These are phyloP conservation scores for Stenotaenia linearis DNA, from an alignment of 2,888 invertebrate species.

Conservation along the genomic window DNA sequence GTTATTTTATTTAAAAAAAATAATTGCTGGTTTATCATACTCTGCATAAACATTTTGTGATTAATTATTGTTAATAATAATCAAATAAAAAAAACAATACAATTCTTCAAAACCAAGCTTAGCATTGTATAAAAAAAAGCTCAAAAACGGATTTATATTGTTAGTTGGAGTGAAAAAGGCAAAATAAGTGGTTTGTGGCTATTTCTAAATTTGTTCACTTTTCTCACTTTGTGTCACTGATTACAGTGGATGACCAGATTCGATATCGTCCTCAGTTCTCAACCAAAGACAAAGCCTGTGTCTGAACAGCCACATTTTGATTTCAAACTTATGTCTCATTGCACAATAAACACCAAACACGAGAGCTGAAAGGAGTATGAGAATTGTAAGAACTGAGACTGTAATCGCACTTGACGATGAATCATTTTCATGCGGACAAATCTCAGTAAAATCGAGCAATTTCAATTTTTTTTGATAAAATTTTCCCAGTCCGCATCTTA, in stretches of 20 bases:
- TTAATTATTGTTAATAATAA: too few species aligned
- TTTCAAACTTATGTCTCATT: background rate
- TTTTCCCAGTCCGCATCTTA: background rate
- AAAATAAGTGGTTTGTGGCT: too few species aligned
- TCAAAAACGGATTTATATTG: too few species aligned
- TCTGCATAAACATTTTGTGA: too few species aligned
- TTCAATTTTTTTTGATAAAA: background rate
- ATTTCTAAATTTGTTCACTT: too few species aligned
- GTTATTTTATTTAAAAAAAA: too few species aligned
- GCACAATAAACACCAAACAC: background rate
- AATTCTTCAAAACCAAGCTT: too few species aligned
- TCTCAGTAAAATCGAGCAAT: background rate
- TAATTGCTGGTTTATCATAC: too few species aligned
- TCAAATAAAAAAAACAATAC: too few species aligned
- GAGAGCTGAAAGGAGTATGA: background rate
- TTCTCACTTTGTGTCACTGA: too few species aligned
- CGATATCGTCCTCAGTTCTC: conserved; percentile 27
- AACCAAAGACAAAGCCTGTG: conserved; percentile 28
- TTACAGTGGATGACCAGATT: conserved; percentile 30
- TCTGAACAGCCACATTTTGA: conserved; percentile 31
- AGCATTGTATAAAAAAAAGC: too few species aligned
- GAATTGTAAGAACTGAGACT: background rate
- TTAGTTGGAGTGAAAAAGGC: too few species aligned
- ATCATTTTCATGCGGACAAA: background rate
- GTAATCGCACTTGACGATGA: conserved; percentile 1